A percentile compares a stretch with the other conserved stretches of the same genome.
Conservation (phyloP, 2,797 vertebrate genomes). For the Myotis daubentonii region DNA sequence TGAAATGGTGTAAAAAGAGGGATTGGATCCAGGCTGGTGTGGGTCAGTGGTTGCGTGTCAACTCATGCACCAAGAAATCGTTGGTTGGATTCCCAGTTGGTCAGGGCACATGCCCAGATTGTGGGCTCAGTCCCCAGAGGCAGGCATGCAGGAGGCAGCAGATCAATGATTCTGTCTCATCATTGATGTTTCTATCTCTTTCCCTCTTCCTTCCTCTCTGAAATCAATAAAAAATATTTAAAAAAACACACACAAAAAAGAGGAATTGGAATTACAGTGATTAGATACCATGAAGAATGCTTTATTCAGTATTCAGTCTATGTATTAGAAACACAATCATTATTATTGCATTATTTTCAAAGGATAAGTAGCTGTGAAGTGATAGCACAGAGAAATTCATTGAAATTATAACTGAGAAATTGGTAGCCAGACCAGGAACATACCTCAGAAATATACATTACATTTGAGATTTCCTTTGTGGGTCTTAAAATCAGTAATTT, state of each 20-base stretch:
- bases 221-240: too few relatives aligned
- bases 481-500: conserved; percentile 76
- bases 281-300: not conserved
- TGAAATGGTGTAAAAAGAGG: not conserved
- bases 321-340: not conserved
- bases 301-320: not conserved
- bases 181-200: too few relatives aligned
- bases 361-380: not conserved
- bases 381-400: conserved; percentile 30
- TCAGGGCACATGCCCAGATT: too few relatives aligned
- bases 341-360: conserved; percentile 50
- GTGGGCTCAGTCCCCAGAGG: too few relatives aligned
- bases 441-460: conserved; percentile 56
- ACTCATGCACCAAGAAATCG: too few relatives aligned
- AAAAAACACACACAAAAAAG: not conserved
- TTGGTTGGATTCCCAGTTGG: too few relatives aligned
- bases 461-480: conserved; percentile 69
- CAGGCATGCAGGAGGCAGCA: too few relatives aligned
- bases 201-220: too few relatives aligned
- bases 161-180: too few relatives aligned
- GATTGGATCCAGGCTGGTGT: not conserved
- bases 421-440: conserved; percentile 64
- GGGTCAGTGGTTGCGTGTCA: too few relatives aligned
- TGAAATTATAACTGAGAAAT: conserved; percentile 60
- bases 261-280: not conserved